phyloP scores from a whole-genome alignment of 2,797 vertebrate genomes.

The Arnoldichthys spilopterus region DNA sequence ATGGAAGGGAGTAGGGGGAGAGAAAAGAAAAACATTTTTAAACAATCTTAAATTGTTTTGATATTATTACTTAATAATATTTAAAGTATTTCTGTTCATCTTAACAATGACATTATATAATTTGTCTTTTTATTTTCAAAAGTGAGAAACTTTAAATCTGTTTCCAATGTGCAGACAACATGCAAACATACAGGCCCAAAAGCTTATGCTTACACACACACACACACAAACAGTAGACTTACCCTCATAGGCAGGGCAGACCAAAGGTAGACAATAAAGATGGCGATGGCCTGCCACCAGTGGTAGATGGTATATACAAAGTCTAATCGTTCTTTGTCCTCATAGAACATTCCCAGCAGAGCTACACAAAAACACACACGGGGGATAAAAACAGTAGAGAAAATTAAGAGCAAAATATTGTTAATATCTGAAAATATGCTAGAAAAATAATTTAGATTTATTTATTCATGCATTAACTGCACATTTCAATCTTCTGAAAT shows the following conservation, averaged over 20 bases:
- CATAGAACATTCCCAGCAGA: slow-evolving; percentile 90
- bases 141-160: too few relatives aligned
- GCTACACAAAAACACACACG: slow-evolving; percentile 68
- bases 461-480: too few relatives aligned
- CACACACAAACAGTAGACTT: slow-evolving; percentile 23
- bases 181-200: background rate
- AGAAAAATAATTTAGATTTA: too few relatives aligned
- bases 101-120: too few relatives aligned
- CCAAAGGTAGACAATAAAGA: slow-evolving; percentile 91
- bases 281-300: slow-evolving; percentile 95
- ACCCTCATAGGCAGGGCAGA: slow-evolving; percentile 91
- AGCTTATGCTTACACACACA: slow-evolving; percentile 5
- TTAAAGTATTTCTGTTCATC: too few relatives aligned
- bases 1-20: background rate
- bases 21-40: background rate
- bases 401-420: too few relatives aligned
- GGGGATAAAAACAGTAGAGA: background rate
- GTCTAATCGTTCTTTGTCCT: slow-evolving; percentile 95
- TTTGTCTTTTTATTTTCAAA: too few relatives aligned
- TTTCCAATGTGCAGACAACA: background rate
- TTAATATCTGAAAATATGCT: too few relatives aligned
- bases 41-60: background rate
- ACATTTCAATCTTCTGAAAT: too few relatives aligned
- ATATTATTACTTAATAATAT: too few relatives aligned
- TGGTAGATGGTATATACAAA: slow-evolving; percentile 96